Evolutionary conservation across 1,140 invertebrate species (phyloP).

Genomic region (Drosophila fuyamai): DNA sequence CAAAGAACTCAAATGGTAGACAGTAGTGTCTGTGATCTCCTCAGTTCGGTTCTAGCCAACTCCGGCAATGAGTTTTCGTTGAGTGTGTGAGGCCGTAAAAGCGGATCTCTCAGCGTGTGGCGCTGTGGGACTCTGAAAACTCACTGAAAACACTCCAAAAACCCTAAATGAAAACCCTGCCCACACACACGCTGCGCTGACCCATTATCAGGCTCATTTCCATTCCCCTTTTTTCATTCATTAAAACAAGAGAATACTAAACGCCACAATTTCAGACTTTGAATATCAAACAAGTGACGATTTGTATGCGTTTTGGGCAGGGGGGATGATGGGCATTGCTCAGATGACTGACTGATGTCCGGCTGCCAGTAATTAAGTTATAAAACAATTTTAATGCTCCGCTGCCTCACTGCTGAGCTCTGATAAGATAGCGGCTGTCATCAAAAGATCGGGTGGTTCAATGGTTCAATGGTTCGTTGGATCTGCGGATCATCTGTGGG

Average conservation of each 20-base stretch:
- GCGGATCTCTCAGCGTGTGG: slow-evolving; percentile 66
- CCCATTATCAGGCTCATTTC: slow-evolving; percentile 49
- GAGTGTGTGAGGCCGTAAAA: slow-evolving; percentile 54
- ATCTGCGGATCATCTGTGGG: slow-evolving; percentile 3
- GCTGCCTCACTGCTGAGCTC: slow-evolving; percentile 9
- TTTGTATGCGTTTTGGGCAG: slow-evolving; percentile 38
- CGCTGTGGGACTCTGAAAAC: slow-evolving; percentile 7
- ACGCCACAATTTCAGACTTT: slow-evolving; percentile 42
- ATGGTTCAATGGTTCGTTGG: neutral
- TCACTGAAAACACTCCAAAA: neutral
- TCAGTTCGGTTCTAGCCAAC: neutral
- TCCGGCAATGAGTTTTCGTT: neutral
- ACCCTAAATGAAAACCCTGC: slow-evolving; percentile 18
- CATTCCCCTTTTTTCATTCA: slow-evolving; percentile 64
- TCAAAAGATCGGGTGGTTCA: slow-evolving; percentile 26
- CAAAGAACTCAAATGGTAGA: slow-evolving; percentile 68
- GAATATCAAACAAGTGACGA: slow-evolving; percentile 78
- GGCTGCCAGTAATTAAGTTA: slow-evolving; percentile 68
- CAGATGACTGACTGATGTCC: slow-evolving; percentile 11
- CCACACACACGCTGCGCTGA: slow-evolving; percentile 46
- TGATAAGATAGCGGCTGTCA: slow-evolving; percentile 72
- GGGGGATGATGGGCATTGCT: neutral
- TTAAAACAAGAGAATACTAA: slow-evolving; percentile 34
- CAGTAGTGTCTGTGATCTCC: slow-evolving; percentile 41
- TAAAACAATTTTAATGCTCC: slow-evolving; percentile 77